A percentile compares a stretch with the other conserved stretches of the same genome.
phyloP scores from a whole-genome alignment of 2,797 vertebrate species.

The Anabas testudineus region DNA sequence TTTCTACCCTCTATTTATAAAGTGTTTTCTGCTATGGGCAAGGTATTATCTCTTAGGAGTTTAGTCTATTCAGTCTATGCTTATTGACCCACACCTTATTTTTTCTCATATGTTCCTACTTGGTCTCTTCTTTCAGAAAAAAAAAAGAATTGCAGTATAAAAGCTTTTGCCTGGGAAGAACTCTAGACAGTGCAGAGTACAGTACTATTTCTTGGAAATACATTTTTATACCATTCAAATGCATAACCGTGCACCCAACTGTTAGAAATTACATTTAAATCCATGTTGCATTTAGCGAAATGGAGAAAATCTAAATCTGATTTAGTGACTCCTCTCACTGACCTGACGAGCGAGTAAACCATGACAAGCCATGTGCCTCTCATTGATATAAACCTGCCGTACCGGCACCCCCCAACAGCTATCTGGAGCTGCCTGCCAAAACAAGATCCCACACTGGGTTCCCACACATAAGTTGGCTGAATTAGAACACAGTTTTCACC shows the following conservation, averaged over 20 bases:
- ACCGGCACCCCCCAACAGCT: conserved; percentile 9
- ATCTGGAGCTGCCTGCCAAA: conserved; percentile 1
- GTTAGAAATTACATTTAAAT: conserved; percentile 29
- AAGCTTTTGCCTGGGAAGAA: conserved; percentile 11
- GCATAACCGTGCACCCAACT: conserved; percentile 3
- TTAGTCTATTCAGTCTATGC: not conserved
- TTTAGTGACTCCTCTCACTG: conserved; percentile 4
- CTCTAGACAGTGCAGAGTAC: conserved; percentile 3
- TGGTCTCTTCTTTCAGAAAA: not conserved
- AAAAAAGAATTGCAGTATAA: conserved; percentile 8
- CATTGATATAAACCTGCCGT: conserved; percentile 3
- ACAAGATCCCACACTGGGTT: conserved; percentile 9
- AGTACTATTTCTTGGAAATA: conserved; percentile 11
- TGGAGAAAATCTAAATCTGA: not conserved
- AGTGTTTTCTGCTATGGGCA: conserved; percentile 10
- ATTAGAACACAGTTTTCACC: not conserved
- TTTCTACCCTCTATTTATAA: not conserved
- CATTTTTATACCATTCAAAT: not conserved
- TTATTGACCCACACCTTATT: conserved; percentile 15
- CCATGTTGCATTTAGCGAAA: not conserved
- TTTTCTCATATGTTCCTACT: conserved; percentile 18
- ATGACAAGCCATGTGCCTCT: not conserved
- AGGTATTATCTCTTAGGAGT: not conserved
- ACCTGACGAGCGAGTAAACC: not conserved
- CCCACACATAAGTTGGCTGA: conserved; percentile 15